A percentile compares a stretch with the other conserved stretches of the same genome.
phyloP scores from a whole-genome alignment of 1,140 invertebrate species.

The Seison nebaliae region DNA sequence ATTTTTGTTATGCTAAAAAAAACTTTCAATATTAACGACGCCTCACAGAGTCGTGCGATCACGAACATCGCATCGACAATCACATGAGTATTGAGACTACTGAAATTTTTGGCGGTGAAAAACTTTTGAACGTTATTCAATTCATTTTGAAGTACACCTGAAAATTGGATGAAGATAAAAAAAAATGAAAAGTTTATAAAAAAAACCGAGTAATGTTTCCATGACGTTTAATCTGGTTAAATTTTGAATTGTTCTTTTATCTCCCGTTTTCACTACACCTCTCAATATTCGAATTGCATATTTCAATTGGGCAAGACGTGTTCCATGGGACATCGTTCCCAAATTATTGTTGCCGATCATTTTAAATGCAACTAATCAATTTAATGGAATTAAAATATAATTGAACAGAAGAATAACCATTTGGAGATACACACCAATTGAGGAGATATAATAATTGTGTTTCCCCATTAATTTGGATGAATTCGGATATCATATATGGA shows the following conservation, averaged over 20 bases:
- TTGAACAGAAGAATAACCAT: background rate
- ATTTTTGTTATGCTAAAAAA: too few species aligned
- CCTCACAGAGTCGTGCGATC: too few species aligned
- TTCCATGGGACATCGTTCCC: slow-evolving; percentile 24
- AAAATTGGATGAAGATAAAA: too few species aligned
- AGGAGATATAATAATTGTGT: slow-evolving; percentile 25
- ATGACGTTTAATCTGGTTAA: slow-evolving; percentile 25
- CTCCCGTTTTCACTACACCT: slow-evolving; percentile 21
- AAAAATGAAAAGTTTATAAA: too few species aligned
- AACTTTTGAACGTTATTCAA: too few species aligned
- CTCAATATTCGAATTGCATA: slow-evolving; percentile 23
- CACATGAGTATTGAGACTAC: too few species aligned
- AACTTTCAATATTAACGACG: too few species aligned
- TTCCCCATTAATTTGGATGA: slow-evolving; percentile 25
- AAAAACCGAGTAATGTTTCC: too few species aligned
- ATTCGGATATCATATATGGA: slow-evolving; percentile 24
- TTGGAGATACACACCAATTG: slow-evolving; percentile 27
- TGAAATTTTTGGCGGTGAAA: too few species aligned
- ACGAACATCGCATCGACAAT: too few species aligned
- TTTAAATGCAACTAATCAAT: slow-evolving; percentile 14
- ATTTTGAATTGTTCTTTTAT: slow-evolving; percentile 22
- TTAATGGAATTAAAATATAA: background rate
- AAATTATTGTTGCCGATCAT: slow-evolving; percentile 27
- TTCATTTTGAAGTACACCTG: too few species aligned
- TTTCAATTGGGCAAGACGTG: slow-evolving; percentile 26